Percentiles rank a stretch among this genome's conserved stretches.
These are phyloP conservation scores for Eupithecia abbreviata DNA, from an alignment of 2,888 invertebrate species.

Conservation along the genomic window DNA sequence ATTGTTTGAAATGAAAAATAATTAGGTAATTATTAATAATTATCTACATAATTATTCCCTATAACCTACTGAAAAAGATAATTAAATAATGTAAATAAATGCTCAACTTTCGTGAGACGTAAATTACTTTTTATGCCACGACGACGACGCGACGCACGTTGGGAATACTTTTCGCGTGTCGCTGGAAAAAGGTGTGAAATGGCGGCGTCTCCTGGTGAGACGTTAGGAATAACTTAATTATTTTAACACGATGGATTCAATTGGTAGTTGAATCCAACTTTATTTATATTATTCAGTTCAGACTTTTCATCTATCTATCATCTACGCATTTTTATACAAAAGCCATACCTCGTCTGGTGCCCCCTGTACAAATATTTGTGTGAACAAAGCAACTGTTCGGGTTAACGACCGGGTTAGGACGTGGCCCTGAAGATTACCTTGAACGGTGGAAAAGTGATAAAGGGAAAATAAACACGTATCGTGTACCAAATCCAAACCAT, in stretches of 20 bases:
- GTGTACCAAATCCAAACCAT: background rate
- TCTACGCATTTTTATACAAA: background rate
- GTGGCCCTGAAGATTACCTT: background rate
- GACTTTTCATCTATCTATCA: background rate
- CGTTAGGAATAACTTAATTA: too few species aligned
- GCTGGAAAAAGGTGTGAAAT: too few species aligned
- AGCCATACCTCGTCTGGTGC: background rate
- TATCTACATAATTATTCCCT: too few species aligned
- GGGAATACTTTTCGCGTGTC: too few species aligned
- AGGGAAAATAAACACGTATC: background rate
- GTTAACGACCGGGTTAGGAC: background rate
- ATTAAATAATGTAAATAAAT: too few species aligned
- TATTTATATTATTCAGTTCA: background rate
- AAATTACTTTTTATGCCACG: too few species aligned
- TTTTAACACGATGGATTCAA: background rate
- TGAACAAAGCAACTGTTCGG: background rate
- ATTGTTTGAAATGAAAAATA: too few species aligned
- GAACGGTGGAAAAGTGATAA: background rate
- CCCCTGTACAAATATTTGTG: slow-evolving; percentile 7
- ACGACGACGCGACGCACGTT: too few species aligned
- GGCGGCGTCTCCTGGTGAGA: too few species aligned
- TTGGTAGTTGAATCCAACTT: background rate
- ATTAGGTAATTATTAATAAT: too few species aligned
- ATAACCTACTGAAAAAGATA: too few species aligned
- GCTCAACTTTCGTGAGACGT: too few species aligned